Base-by-base conservation (phyloP, 2,888 invertebrate genomes). In the Meliscaeva auricollis region DNA sequence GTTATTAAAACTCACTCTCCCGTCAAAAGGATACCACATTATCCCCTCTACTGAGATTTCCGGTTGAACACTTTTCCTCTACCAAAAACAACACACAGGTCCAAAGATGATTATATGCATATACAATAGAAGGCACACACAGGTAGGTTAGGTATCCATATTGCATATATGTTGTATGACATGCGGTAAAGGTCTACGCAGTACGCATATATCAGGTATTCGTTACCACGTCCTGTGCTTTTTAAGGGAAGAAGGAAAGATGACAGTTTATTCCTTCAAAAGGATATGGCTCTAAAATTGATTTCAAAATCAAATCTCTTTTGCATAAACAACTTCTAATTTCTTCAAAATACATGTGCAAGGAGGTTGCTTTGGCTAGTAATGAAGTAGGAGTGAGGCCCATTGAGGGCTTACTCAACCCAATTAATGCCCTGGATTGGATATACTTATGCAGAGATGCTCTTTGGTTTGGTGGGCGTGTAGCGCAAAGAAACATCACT, bases 301-400 rank as follows among this genome's bases (percentile, higher is more conserved):
- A 85, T 81, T 72, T 68, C 41, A 58, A 69, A 72, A 81, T 76
- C 84, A 81, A 76, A 85, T 76, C 80, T 85, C 75, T 76, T 85
- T 85, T 85, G 80, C 84, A 85, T 85, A 85, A 81, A 85, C 84
- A 85, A 81, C 46, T 80, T 85, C 81, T 80, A 80, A 85, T 85
- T 85, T 81, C 84, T 85, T 80, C 68, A 60, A 74, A 46, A 64
- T 84, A 50, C 56, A 54, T 64, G 72, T 46, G 64, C 17, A 56
- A 17, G 60, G 58, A 56, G 32, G 46, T 38, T 30, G 64, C 15
- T 48, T 46, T 41, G 32, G 48, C 1, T 50, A 54, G 17, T 17
- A 30, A 46, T 22, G 32, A 46, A 30, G 64, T 30, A 64, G 11
- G 30, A 70, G 69, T 62, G 4, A 62, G 17, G 74, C 54, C 41